Percentiles rank a stretch among this genome's conserved stretches.
phyloP scores from a whole-genome alignment of 2,113 vertebrate genomes.

The Peromyscus californicus region DNA sequence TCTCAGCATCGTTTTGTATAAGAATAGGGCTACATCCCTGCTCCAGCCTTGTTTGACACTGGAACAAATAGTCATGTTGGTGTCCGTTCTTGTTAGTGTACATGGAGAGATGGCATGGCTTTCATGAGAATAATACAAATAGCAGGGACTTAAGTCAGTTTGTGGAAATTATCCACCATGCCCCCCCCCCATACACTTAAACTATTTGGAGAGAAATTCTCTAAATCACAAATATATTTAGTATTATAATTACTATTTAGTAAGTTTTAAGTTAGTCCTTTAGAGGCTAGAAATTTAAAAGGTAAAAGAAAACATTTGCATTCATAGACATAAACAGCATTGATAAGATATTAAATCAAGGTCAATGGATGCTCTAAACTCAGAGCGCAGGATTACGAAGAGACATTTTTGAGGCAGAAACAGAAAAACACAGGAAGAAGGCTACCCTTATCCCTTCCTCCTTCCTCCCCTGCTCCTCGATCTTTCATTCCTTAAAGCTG shows the following conservation, averaged over 20 bases:
- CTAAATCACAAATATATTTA: background rate
- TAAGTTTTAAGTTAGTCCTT: conserved; percentile 35
- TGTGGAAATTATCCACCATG: background rate
- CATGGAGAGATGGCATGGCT: background rate
- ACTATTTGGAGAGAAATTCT: conserved; percentile 43
- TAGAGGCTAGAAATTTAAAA: background rate
- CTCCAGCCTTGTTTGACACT: background rate
- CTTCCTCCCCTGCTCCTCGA: background rate
- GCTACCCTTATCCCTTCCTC: background rate
- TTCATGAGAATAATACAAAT: background rate
- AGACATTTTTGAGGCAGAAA: background rate
- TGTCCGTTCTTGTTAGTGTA: background rate
- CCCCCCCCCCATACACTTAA: background rate
- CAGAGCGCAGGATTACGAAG: background rate
- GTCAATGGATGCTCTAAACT: background rate
- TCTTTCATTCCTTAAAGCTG: background rate
- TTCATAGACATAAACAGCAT: background rate
- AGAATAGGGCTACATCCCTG: background rate
- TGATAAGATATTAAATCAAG: background rate
- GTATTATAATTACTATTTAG: background rate
- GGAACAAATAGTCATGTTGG: background rate
- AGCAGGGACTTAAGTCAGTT: background rate
- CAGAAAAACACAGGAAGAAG: background rate
- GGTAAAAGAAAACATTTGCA: background rate
- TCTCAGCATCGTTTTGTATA: conserved; percentile 22